These are phyloP conservation scores for Marmota flaviventris DNA, from an alignment of 2,113 vertebrate species.

Conservation along the genomic window DNA sequence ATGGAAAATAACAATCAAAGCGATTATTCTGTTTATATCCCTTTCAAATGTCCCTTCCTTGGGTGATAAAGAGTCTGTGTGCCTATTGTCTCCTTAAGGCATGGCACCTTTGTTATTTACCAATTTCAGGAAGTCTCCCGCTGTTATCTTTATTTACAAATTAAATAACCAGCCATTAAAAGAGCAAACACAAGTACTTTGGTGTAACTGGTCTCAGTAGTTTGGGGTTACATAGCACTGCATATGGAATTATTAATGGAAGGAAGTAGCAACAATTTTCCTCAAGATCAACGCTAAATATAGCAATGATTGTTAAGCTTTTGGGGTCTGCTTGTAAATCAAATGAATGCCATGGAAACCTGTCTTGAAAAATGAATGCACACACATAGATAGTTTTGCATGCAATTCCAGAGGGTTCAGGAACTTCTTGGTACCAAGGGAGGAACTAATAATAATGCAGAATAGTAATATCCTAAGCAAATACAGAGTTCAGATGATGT, in stretches of 20 bases:
- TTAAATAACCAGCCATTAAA: neutral
- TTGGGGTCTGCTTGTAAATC: neutral
- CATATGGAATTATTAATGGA: neutral
- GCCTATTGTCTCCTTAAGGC: neutral
- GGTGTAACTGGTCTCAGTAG: neutral
- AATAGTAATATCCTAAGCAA: neutral
- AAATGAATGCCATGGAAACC: neutral
- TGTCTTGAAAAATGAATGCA: neutral
- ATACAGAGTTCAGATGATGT: neutral
- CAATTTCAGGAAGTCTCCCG: neutral
- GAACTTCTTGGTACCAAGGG: neutral
- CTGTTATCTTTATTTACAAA: neutral
- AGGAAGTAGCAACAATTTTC: neutral
- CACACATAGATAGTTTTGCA: neutral
- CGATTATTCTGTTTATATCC: slow-evolving; percentile 27
- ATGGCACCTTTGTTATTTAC: slow-evolving; percentile 36
- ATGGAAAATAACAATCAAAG: neutral
- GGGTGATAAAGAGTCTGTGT: neutral
- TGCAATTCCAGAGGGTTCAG: neutral
- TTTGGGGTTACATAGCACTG: neutral
- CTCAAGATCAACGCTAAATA: neutral
- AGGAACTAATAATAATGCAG: neutral
- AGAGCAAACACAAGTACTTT: neutral
- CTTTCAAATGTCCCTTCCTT: slow-evolving; percentile 10
- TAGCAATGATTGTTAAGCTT: neutral